Evolutionary conservation across 2,888 invertebrate species (phyloP), one percentile per base, ranked within the genome.

Genomic region (Plagodis pulveraria): DNA sequence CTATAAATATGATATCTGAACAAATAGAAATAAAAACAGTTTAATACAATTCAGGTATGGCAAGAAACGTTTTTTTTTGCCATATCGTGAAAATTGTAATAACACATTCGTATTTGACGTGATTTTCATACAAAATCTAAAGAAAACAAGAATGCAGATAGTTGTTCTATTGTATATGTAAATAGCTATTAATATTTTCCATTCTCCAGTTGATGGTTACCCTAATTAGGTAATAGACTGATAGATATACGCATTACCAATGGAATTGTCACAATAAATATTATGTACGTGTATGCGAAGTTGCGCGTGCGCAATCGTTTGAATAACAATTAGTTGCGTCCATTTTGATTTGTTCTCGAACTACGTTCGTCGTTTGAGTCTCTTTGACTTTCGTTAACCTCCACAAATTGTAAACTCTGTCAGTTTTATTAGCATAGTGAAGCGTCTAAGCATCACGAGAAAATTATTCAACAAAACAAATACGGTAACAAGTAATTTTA

Each of bases 231-330:
- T 76, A 77, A 79, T 80, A 74, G 72, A 80, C 22, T 22, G 22
- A 22, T 22, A 22, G 22, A 22, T 22, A 22, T 79, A 73, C 75
- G 76, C 76, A 78, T 81, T 81, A 66, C 67, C 62, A 74, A 77
- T 74, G 71, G 70, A 78, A 77, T 74, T 78, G 83, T 81, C 75
- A 78, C 80, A 81, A 82, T 70, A 73, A 40, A 10, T 40, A 40
- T 22, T 22, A 22, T 22, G 22, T 22, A 22, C 22, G 4, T 22
- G 22, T 22, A 22, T 22, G 22, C 22, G 22, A 22, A 2, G 72
- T 63, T 70, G 77, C 75, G 77, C 75, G 69, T 70, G 71, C 77
- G 75, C 75, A 73, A 62, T 58, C 62, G 61, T 56, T 67, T 77
- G 75, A 77, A 82, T 80, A 63, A 69, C 70, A 78, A 79, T 77